Evolutionary conservation across 2,888 invertebrate genomes (phyloP), one percentile per base, ranked within the genome.

Genomic region (Chironomus tentans): DNA sequence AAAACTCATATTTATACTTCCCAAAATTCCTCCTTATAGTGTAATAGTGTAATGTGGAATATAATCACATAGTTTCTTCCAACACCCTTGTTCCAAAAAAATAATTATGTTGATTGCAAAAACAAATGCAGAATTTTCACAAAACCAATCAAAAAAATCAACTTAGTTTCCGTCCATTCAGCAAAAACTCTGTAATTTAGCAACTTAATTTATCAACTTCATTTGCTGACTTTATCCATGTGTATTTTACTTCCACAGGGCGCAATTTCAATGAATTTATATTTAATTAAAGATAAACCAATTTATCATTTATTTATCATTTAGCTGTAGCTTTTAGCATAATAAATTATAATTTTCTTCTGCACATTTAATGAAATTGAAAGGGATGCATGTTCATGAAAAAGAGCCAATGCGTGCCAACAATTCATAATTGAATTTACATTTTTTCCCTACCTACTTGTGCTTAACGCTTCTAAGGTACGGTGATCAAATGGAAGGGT

Each of bases 391-490:
- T 18, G 72, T 38, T 38, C 10, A 38, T 38, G 5, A 28, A 18
- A 56, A n/a, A 15, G n/a, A 56, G 18, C 56, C 22, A 24, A 28
- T 71, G 71, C 56, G 71, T 48, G 50, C 18, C 13, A 71, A 24
- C 50, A 48, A 21, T 71, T 71, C 71, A 71, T 71, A 71, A 71
- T 71, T 71, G 56, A 71, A 71, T 71, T 71, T 71, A 72, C 24
- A 72, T 71, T 71, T 38, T 47, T 70, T 48, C 24, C 3, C 24
- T 15, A 2, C 68, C 28, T 28, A 28, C 62, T 22, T 62, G 18
- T 22, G 24, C 21, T 38, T 38, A 38, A 38, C 38, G 38, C 38
- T 38, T 38, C 38, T 38, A 38, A 38, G 38, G 38, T 38, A 1
- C 38, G 38, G 10, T 38, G 56, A 56, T 50, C n/a, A 56, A 15